Evolutionary conservation across 2,888 invertebrate species (phyloP).

Genomic region (Machimus rusticus): DNA sequence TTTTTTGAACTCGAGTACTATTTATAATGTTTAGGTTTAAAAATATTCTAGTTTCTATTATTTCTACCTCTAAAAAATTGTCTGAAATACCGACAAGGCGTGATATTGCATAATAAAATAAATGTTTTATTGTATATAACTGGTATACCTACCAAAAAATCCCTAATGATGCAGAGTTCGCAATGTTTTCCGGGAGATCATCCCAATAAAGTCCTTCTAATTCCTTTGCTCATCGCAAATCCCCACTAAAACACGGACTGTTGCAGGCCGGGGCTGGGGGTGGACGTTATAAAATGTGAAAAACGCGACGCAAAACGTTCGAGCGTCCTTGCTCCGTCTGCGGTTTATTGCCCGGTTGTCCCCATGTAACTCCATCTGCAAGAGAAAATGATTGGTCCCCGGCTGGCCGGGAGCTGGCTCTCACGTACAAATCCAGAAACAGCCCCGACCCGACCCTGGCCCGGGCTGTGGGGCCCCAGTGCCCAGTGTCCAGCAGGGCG

Average conservation of each 20-base stretch:
- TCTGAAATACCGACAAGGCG: too few relatives aligned
- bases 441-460: neutral
- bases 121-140: too few relatives aligned
- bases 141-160: neutral
- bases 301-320: neutral
- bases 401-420: neutral
- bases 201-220: neutral
- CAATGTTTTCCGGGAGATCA: neutral
- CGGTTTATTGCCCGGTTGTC: neutral
- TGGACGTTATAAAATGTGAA: neutral
- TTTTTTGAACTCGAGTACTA: too few relatives aligned
- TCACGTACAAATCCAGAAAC: slow-evolving; percentile 24
- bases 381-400: slow-evolving; percentile 10
- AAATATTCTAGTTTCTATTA: too few relatives aligned
- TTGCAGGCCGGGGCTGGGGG: neutral
- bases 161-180: neutral
- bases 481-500: neutral
- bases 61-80: too few relatives aligned
- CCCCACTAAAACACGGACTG: neutral
- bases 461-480: neutral
- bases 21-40: too few relatives aligned
- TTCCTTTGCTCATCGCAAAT: neutral
- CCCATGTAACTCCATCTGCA: slow-evolving; percentile 2
- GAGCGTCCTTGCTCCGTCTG: neutral
- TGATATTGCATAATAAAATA: too few relatives aligned